Evolutionary conservation across 2,888 invertebrate species (phyloP).

Genomic region (Stenchaetothrips biformis): DNA sequence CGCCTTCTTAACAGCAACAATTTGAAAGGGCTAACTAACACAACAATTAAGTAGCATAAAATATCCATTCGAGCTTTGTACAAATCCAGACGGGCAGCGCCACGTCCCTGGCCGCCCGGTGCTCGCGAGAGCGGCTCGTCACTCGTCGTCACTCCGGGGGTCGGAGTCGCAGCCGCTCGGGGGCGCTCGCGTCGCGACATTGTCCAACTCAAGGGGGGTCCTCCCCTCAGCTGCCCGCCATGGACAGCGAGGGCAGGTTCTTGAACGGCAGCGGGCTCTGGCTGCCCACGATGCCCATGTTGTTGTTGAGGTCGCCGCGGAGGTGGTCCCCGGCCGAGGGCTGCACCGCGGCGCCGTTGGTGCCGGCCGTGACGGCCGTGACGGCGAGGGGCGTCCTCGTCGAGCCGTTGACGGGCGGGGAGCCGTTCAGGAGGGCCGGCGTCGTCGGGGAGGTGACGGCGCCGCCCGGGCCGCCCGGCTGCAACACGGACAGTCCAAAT

Average conservation of each 20-base stretch:
- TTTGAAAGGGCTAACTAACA: slow-evolving; percentile 15
- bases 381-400: slow-evolving; percentile 39
- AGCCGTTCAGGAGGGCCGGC: slow-evolving; percentile 33
- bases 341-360: slow-evolving; percentile 33
- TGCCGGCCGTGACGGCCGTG: slow-evolving; percentile 31
- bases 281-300: background rate
- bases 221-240: slow-evolving; percentile 11
- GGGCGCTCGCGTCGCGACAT: background rate
- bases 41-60: slow-evolving; percentile 1
- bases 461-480: slow-evolving; percentile 43
- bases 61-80: background rate
- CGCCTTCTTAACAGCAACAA: background rate
- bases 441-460: slow-evolving; percentile 37
- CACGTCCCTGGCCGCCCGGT: background rate
- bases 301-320: slow-evolving; percentile 40
- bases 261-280: slow-evolving; percentile 18
- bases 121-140: background rate
- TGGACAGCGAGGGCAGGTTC: slow-evolving; percentile 8
- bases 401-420: slow-evolving; percentile 39
- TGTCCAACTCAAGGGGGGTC: no score
- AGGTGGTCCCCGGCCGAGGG: slow-evolving; percentile 40
- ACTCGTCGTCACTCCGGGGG: no score
- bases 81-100: background rate
- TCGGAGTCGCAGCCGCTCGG: no score
- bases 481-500: background rate